These are phyloP conservation scores for Strix aluco DNA, from an alignment of 2,113 vertebrate genomes.

Conservation along the genomic window DNA sequence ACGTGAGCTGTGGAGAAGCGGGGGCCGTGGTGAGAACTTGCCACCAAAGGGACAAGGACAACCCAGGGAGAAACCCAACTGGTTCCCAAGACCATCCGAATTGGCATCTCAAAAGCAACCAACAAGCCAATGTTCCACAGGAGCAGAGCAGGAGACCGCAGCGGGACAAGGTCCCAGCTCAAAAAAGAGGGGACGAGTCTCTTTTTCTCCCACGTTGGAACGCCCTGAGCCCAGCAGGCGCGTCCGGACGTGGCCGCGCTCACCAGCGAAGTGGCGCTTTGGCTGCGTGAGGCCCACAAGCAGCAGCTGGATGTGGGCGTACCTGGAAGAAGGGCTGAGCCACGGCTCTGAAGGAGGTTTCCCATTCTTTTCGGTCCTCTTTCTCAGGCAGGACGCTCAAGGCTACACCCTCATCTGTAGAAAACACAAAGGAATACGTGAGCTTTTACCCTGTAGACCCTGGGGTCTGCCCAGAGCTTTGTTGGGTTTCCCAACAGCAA, in stretches of 20 bases:
- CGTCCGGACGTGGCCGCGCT: accelerated
- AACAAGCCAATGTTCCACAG: background rate
- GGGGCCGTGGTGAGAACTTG: background rate
- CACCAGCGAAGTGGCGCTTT: background rate
- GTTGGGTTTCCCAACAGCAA: background rate
- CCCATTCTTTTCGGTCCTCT: background rate
- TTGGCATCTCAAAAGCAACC: background rate
- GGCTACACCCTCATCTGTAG: background rate
- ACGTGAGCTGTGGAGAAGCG: background rate
- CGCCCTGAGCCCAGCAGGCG: background rate
- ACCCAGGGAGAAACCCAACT: background rate
- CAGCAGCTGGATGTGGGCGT: background rate
- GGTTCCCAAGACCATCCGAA: background rate
- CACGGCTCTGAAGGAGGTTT: background rate
- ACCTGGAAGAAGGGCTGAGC: background rate
- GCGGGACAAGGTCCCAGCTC: background rate
- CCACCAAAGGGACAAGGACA: background rate
- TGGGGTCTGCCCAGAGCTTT: background rate
- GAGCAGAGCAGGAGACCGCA: background rate
- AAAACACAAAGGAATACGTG: background rate
- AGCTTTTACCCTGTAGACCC: background rate
- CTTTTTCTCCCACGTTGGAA: background rate
- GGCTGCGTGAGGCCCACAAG: accelerated
- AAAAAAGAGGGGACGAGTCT: background rate
- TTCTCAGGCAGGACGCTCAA: background rate